Conservation (phyloP, 2,113 vertebrate species). For the human (Homo sapiens) region DNA sequence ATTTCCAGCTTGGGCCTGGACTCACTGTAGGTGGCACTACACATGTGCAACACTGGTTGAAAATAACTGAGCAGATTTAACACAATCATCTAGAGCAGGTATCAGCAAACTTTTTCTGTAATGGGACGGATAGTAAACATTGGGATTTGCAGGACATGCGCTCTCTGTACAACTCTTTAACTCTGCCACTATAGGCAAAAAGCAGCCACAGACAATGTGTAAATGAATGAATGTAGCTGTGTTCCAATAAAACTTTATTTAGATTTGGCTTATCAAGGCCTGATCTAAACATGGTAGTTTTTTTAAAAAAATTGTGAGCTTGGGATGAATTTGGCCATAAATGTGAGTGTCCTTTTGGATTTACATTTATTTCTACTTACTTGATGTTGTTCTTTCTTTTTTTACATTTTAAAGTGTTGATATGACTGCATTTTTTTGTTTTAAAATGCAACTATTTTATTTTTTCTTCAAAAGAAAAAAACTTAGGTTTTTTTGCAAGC, state of each 20-base stretch:
- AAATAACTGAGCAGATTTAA: neutral
- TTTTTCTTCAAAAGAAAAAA: too few relatives aligned
- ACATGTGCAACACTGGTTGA: neutral
- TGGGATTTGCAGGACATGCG: neutral
- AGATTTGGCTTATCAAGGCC: neutral
- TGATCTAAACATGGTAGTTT: neutral
- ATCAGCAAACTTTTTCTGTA: neutral
- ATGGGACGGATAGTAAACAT: neutral
- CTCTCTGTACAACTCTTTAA: neutral
- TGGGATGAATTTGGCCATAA: neutral
- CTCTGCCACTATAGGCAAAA: neutral
- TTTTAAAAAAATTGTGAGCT: neutral
- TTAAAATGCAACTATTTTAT: too few relatives aligned
- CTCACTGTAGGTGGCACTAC: neutral
- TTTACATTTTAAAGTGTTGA: neutral
- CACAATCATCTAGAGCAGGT: neutral
- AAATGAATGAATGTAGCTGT: neutral
- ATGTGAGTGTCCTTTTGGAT: neutral
- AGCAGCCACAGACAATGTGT: neutral
- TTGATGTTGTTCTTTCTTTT: neutral
- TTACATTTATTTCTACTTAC: neutral
- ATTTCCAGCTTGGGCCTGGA: neutral
- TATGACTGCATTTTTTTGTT: neutral
- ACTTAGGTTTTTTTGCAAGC: too few relatives aligned
- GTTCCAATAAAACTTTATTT: conserved; percentile 36